phyloP scores from a whole-genome alignment of 92 coral and sea anemone species.

The Palythoa heliodiscus region DNA sequence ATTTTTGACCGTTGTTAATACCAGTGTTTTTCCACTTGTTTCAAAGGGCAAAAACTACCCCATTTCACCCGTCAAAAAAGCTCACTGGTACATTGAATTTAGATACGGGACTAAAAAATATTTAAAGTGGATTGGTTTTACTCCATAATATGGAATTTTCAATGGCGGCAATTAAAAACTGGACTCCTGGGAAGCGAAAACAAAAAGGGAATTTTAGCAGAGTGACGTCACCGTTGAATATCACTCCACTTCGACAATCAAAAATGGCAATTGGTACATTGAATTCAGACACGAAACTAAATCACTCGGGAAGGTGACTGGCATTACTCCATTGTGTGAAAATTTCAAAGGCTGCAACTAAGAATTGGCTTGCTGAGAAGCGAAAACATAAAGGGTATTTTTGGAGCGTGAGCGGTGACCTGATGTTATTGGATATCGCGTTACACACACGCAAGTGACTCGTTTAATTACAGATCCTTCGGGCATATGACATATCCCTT shows the following conservation, averaged over 20 bases:
- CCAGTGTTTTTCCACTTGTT: slow-evolving; percentile 31
- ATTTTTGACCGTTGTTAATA: slow-evolving; percentile 26
- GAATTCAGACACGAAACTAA: slow-evolving; percentile 34
- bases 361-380: slow-evolving; percentile 30
- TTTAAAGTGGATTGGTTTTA: slow-evolving; percentile 15
- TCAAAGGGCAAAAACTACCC: neutral
- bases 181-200: neutral
- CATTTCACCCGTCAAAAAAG: slow-evolving; percentile 14
- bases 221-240: slow-evolving; percentile 15
- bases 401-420: slow-evolving; percentile 24
- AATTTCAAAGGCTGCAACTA: slow-evolving; percentile 16
- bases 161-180: slow-evolving; percentile 12
- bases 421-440: neutral
- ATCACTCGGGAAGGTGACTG: slow-evolving; percentile 25
- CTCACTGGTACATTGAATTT: slow-evolving; percentile 26
- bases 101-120: slow-evolving; percentile 6
- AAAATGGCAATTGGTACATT: slow-evolving; percentile 20
- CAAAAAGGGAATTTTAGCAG: slow-evolving; percentile 6
- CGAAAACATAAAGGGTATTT: slow-evolving; percentile 24
- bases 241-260: slow-evolving; percentile 20
- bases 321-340: slow-evolving; percentile 16
- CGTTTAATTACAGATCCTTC: neutral
- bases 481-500: slow-evolving; percentile 6
- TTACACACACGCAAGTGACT: neutral
- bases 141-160: slow-evolving; percentile 4